Base-by-base conservation (phyloP, 1,140 invertebrate species). In the Semibalanus balanoides region DNA sequence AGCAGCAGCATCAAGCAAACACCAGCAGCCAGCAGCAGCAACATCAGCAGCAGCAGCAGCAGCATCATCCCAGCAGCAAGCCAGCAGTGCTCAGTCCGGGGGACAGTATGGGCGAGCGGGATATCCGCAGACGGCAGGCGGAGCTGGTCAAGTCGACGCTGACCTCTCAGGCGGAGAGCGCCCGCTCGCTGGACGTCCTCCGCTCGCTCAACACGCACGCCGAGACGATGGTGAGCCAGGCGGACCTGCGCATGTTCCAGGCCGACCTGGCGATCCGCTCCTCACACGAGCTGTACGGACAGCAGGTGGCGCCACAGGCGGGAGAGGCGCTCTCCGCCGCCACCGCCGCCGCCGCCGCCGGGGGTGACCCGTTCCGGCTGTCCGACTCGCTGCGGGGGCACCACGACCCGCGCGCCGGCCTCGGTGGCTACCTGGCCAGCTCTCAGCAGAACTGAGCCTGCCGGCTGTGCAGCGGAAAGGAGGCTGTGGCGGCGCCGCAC, bases 171-270 rank as follows among this genome's bases (percentile, higher is more conserved):
- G 80, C 77, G 70, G 80, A 80, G 76, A 79, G 77, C 29, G 70
- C 70, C 7, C 70, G 70, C n/a, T 72, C 70, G 3, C 70, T 72
- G 70, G 70, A 72, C 28, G 29, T 72, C 29, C 79, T 80, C 64
- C 75, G 79, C 43, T 72, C 77, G 31, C 78, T 76, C 30, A 79
- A 77, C 80, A 79, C 76, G 91, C 82, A 85, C 87, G 81, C 81
- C 87, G 81, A 85, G 86, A 79, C 82, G 86, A 78, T 70, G 84
- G 74, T 87, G 83, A 82, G 78, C 80, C 82, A 43, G 83, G 80
- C 79, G 79, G 77, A 77, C 79, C 82, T 76, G 80, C 82, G 82
- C 80, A 82, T 80, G 51, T 81, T 84, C 31, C 81, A 84, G 29
- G 79, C 80, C 35, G 79, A 81, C 74, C 22, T 77, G 78, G 31